Evolutionary conservation across 1,140 invertebrate species (phyloP), one percentile per base, ranked within the genome.

Genomic region (Nomia melanderi): DNA sequence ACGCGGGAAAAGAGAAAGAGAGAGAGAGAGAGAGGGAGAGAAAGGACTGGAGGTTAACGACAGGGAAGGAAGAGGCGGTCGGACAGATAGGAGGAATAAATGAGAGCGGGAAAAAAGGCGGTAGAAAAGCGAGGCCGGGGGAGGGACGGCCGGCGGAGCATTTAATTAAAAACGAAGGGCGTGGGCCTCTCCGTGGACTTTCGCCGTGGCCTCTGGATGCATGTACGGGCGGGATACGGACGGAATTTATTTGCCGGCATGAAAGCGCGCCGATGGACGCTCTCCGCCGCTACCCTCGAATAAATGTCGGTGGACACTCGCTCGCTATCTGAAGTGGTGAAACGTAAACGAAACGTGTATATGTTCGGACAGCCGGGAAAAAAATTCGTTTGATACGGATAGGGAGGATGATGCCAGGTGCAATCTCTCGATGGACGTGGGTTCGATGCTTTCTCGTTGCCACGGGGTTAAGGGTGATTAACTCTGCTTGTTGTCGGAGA

Each of bases 111-210:
- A 53, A 66, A 53, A 29, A 44, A 69, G 71, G 17, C 11, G 54
- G 36, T 12, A 20, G 41, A 5, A 44, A 44, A 17, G 31, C 70
- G 29, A 47, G 44, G 53, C 47, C 44, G 31, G 33, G 31, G 50
- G 47, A 31, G 59, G 23, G 25, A 39, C 41, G 63, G 36, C 29
- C 53, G 54, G 73, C 74, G 71, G n/a, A 67, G 83, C 79, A 81
- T 85, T 85, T 85, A 85, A 85, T 85, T 85, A 85, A 85, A 84
- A 85, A 84, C 72, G 70, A 76, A 79, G 81, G 81, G 64, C 54
- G 71, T 69, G 77, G 39, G 81, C 70, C 75, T 66, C 63, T 63
- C n/a, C 47, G 56, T 60, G 59, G 71, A 70, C 56, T 50, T n/a
- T 72, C 67, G 79, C 54, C 36, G 41, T n/a, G 44, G 12, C 39